Evolutionary conservation across 2,888 invertebrate species (phyloP), one percentile per base, ranked within the genome.

Genomic region (Noctuana brunneofusca): DNA sequence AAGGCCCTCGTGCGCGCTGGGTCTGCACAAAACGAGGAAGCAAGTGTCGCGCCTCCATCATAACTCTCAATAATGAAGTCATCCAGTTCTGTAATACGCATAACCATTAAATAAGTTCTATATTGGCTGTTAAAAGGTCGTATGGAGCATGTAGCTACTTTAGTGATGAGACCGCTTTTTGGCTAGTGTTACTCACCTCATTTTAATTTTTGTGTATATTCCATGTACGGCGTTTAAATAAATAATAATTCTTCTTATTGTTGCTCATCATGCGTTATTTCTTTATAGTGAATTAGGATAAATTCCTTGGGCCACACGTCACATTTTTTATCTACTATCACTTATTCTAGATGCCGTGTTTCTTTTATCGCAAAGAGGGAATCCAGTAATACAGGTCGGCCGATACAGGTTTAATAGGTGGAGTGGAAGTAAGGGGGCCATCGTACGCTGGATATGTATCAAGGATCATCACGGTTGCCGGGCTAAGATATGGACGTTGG

Each of bases 351-450:
- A 58, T 30, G 68, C 71, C 6, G 12, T 53, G 41, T 81, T 75
- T 32, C 67, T 69, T 1, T 58, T 58, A 9, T 81, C 84, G 1
- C 65, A 66, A 4, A 69, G 65, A n/a, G 81, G 80, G 1, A 75
- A 78, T 12, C 75, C 74, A 3, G 74, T 76, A 2, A 73, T 81
- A 18, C 68, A 75, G 58, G 22, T 78, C 14, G 81, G 79, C 6
- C 20, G 38, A 0, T 73, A 80, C 55, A 71, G 79, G 50, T 82
- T 75, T 60, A 75, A 74, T 50, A 78, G 71, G 55, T 71, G 71
- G 63, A 72, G 75, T 38, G 80, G 81, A 41, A 73, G 80, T 12
- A 71, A 70, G 2, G 81, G 82, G 0, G 68, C 68, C 0, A 68
- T 65, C 20, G 65, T 55, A 4, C 65, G 69, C 9, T 78, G 77